Percentiles rank a stretch among this genome's conserved stretches.
These are phyloP conservation scores for Pollenia griseotomentosa DNA, from an alignment of 2,888 invertebrate species.

Conservation along the genomic window DNA sequence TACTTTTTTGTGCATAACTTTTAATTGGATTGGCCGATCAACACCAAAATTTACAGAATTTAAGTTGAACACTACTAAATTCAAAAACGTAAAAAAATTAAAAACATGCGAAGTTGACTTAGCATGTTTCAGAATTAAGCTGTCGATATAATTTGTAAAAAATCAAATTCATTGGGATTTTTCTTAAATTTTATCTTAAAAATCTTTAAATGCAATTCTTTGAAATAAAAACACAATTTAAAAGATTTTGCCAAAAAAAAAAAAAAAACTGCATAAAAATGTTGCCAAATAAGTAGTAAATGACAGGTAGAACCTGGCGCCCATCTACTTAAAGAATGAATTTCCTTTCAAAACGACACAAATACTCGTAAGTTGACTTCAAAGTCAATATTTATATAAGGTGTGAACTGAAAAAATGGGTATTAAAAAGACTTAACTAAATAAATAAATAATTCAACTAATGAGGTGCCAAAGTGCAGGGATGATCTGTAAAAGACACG, in stretches of 20 bases:
- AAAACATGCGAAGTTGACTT: no score
- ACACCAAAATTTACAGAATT: no score
- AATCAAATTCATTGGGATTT: no score
- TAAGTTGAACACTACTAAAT: no score
- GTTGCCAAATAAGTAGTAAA: constrained; percentile 3
- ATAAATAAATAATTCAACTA: constrained; percentile 57
- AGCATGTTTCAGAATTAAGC: no score
- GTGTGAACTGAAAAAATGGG: constrained; percentile 71
- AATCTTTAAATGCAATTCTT: constrained; percentile 29
- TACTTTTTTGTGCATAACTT: no score
- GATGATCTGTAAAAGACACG: neutral
- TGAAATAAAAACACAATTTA: constrained; percentile 15
- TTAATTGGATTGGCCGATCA: no score
- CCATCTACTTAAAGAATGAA: constrained; percentile 18
- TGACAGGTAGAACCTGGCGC: constrained; percentile 38
- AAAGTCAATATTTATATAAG: constrained; percentile 81
- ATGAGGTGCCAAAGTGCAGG: constrained; percentile 61
- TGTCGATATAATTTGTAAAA: no score
- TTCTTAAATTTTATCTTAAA: constrained; percentile 4
- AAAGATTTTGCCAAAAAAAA: constrained; percentile 4
- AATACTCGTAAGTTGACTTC: constrained; percentile 74
- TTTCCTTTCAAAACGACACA: constrained; percentile 27
- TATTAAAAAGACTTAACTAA: constrained; percentile 53
- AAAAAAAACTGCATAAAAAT: constrained; percentile 6
- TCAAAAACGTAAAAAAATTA: no score